Percentiles rank a stretch among this genome's conserved stretches.
These are phyloP conservation scores for Podarcis siculus DNA, from an alignment of 2,797 vertebrate genomes.

Conservation along the genomic window DNA sequence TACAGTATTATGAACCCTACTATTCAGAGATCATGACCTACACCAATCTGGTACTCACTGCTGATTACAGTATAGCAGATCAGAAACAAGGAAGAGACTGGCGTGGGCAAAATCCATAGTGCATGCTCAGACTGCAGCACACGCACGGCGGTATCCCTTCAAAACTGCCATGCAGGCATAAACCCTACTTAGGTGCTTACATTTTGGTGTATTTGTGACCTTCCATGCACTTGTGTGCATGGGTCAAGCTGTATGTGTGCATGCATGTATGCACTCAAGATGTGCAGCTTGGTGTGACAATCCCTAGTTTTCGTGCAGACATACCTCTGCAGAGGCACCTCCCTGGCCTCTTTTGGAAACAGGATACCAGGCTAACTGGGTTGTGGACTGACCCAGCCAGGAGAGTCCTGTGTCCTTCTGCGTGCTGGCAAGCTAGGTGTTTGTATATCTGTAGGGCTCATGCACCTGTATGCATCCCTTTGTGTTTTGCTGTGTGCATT, in stretches of 20 bases:
- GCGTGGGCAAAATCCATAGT: background rate
- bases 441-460: rapidly evolving
- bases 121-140: background rate
- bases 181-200: background rate
- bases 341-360: background rate
- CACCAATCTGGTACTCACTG: too few species aligned
- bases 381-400: background rate
- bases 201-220: background rate
- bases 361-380: background rate
- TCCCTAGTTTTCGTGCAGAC: background rate
- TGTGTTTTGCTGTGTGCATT: background rate
- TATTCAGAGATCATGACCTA: too few species aligned
- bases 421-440: background rate
- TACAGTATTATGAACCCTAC: too few species aligned
- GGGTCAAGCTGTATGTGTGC: background rate
- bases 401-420: background rate
- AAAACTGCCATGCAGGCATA: background rate
- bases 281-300: background rate
- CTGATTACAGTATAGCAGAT: too few species aligned
- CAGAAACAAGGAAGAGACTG: too few species aligned
- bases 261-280: background rate
- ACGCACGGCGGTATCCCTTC: background rate
- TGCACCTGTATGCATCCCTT: background rate
- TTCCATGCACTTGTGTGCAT: too few species aligned
- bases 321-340: too few species aligned